Evolutionary conservation across 2,888 invertebrate genomes (phyloP).

Genomic region (Cephonodes hylas): DNA sequence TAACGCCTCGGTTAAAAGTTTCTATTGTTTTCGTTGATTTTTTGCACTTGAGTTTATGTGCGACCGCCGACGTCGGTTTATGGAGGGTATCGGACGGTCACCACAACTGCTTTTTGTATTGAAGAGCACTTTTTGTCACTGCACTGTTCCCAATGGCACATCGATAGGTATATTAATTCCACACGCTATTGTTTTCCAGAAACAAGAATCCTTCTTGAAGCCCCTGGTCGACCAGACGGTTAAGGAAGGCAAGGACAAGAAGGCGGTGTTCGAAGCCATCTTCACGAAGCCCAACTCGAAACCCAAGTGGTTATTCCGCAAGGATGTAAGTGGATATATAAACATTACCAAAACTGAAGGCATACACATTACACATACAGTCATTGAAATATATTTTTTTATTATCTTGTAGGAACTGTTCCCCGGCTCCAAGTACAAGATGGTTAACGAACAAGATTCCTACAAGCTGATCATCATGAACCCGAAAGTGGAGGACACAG

Average conservation of each 20-base stretch:
- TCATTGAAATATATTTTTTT: background rate
- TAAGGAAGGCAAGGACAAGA: slow-evolving; percentile 97
- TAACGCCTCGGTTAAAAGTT: slow-evolving; percentile 68
- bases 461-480: slow-evolving; percentile 94
- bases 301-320: slow-evolving; percentile 95
- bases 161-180: slow-evolving; percentile 46
- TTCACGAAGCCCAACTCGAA: slow-evolving; percentile 98
- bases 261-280: slow-evolving; percentile 94
- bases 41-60: slow-evolving; percentile 59
- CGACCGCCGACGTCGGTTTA: slow-evolving; percentile 53
- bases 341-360: background rate
- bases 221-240: slow-evolving; percentile 96
- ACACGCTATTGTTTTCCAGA: slow-evolving; percentile 81
- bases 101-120: slow-evolving; percentile 72
- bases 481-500: slow-evolving; percentile 98
- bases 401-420: slow-evolving; percentile 89
- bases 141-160: slow-evolving; percentile 38
- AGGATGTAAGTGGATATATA: slow-evolving; percentile 93
- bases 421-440: slow-evolving; percentile 97
- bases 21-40: slow-evolving; percentile 56
- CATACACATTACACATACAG: no score
- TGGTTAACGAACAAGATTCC: slow-evolving; percentile 94
- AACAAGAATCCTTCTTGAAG: slow-evolving; percentile 96
- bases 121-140: slow-evolving; percentile 68
- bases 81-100: slow-evolving; percentile 57